Conservation (phyloP, 2,888 invertebrate species). For the Archips crataeganus region DNA sequence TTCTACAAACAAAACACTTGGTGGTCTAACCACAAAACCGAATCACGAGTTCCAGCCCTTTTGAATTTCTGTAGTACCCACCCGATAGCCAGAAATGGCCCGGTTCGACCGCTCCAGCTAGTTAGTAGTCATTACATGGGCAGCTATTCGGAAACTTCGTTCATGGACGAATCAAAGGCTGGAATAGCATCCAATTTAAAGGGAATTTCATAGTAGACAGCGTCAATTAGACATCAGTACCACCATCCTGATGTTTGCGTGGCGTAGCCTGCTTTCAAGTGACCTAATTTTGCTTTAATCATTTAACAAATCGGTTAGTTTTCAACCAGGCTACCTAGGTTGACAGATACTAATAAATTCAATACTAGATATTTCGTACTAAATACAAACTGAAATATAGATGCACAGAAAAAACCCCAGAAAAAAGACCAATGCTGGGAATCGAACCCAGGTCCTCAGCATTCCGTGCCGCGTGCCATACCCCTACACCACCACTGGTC, state of each 20-base stretch:
- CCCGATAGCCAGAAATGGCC: slow-evolving; percentile 49
- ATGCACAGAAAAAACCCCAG: no score
- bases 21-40: slow-evolving; percentile 67
- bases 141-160: slow-evolving; percentile 62
- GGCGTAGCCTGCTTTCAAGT: slow-evolving; percentile 33
- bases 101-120: slow-evolving; percentile 52
- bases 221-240: slow-evolving; percentile 59
- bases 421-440: no score
- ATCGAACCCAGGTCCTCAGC: no score
- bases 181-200: slow-evolving; percentile 70
- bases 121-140: slow-evolving; percentile 74
- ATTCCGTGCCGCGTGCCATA: no score
- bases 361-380: no score
- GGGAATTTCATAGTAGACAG: slow-evolving; percentile 66
- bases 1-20: slow-evolving; percentile 65
- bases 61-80: slow-evolving; percentile 61
- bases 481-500: no score
- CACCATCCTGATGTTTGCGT: slow-evolving; percentile 13
- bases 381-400: no score
- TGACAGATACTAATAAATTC: no score
- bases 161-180: slow-evolving; percentile 56
- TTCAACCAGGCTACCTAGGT: no score
- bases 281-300: not conserved
- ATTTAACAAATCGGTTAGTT: no score
- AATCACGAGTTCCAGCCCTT: slow-evolving; percentile 62